A percentile compares a stretch with the other conserved stretches of the same genome.
These are phyloP conservation scores for Monopterus albus DNA, from an alignment of 2,113 vertebrate genomes.

Conservation along the genomic window DNA sequence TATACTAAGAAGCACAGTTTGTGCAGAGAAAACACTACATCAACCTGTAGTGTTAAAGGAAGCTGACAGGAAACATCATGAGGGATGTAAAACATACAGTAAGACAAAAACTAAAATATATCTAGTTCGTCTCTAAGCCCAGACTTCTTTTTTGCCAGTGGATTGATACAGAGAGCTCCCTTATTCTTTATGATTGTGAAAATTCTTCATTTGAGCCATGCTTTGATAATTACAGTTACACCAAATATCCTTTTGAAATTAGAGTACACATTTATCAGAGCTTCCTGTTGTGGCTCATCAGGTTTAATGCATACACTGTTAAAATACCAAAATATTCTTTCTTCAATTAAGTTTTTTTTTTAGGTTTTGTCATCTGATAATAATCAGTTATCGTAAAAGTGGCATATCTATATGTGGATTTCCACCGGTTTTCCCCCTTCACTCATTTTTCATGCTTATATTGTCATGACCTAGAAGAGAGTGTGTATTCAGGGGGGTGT, in stretches of 20 bases:
- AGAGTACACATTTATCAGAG: not conserved
- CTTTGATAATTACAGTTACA: constrained; percentile 33
- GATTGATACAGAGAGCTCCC: too few relatives aligned
- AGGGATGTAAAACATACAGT: too few relatives aligned
- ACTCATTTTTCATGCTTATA: constrained; percentile 71
- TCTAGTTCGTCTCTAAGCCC: too few relatives aligned
- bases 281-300: not conserved
- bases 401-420: constrained; percentile 56
- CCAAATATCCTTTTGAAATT: constrained; percentile 5
- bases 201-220: too few relatives aligned
- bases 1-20: too few relatives aligned
- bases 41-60: too few relatives aligned
- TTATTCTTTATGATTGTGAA: too few relatives aligned
- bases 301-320: not conserved
- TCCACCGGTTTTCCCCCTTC: constrained; percentile 20
- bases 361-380: constrained; percentile 40
- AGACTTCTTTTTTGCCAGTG: too few relatives aligned
- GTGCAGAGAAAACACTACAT: too few relatives aligned
- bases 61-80: too few relatives aligned
- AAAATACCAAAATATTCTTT: constrained; percentile 10
- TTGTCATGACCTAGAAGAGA: constrained; percentile 75
- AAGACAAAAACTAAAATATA: too few relatives aligned
- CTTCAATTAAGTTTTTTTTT: constrained; percentile 15
- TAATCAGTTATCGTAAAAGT: constrained; percentile 62
- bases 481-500: constrained; percentile 68